Evolutionary conservation across 2,888 invertebrate genomes (phyloP).

Genomic region (Polymixis lichenea): DNA sequence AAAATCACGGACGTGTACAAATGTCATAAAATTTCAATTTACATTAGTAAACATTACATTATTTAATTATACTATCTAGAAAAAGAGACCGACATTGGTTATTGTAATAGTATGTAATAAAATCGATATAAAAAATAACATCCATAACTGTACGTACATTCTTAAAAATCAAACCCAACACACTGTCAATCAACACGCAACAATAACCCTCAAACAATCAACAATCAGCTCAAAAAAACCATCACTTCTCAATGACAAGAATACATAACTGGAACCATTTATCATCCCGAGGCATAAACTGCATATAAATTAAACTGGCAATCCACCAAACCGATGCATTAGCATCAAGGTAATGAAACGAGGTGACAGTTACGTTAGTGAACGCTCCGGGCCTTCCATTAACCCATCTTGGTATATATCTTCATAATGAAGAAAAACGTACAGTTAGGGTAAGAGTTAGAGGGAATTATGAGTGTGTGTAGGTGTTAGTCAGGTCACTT

Average conservation of each 20-base stretch:
- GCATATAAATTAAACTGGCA: slow-evolving; percentile 79
- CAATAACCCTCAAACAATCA: slow-evolving; percentile 39
- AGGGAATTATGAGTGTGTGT: not conserved
- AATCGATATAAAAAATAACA: not conserved
- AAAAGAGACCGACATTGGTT: not conserved
- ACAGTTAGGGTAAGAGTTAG: slow-evolving; percentile 16
- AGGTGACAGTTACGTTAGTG: slow-evolving; percentile 70
- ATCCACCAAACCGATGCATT: slow-evolving; percentile 74
- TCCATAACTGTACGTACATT: slow-evolving; percentile 3
- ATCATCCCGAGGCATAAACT: slow-evolving; percentile 78
- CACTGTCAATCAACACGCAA: slow-evolving; percentile 12
- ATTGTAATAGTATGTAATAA: too few species aligned
- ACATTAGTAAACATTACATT: too few species aligned
- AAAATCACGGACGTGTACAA: too few species aligned
- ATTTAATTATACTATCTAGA: too few species aligned
- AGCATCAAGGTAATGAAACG: slow-evolving; percentile 69
- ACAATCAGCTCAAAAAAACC: slow-evolving; percentile 53
- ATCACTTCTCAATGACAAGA: slow-evolving; percentile 76
- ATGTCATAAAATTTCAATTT: too few species aligned
- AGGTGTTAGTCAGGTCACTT: not conserved
- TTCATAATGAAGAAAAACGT: slow-evolving; percentile 48
- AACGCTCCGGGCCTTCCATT: slow-evolving; percentile 62
- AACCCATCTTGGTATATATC: slow-evolving; percentile 59
- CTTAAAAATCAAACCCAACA: slow-evolving; percentile 12
- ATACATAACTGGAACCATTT: slow-evolving; percentile 78